Evolutionary conservation across 2,113 vertebrate genomes (phyloP), one percentile per base, ranked within the genome.

Genomic region (Festucalex cinctus): DNA sequence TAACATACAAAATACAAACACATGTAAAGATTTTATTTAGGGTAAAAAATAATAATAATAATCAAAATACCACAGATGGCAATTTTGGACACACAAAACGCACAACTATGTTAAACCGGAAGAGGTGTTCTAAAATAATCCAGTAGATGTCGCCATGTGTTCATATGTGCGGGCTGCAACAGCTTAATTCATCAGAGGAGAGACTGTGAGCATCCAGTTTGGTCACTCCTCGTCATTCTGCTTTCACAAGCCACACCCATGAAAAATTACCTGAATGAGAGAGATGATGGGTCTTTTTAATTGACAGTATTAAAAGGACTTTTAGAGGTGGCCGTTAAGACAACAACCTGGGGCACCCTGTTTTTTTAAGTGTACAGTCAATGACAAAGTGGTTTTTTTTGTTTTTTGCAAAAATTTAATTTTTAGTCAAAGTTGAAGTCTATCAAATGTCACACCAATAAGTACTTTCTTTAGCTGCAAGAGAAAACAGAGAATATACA

Each of bases 201-300:
- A 61, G 86, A 92, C 90, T 77, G 87, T 88, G 74, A 70, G 37
- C 22, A 9, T 75, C 78, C 88, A 80, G 58, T 91, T 91, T 90
- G 46, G 76, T 91, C 90, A 9, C 63, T 85, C 85, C 74, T 88
- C 88, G 0, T 93, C 92, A 93, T 92, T 79, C 66, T 83, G 86
- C 90, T 75, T 88, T 86, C 82, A 77, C 17, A 3, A 16, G 58
- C 53, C 62, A 74, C 63, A 75, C 72, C 74, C 46, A 74, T 70
- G 66, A 73, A 85, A 20, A 12, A 35, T 20, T 20, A 54, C 69
- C 88, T 91, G 73, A 66, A 75, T 4, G 35, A 2, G 39, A 69
- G 36, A 49, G 24, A 56, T 13, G 6, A 1, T 9, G 37, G 2
- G 3, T 0, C 36, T 19, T 32, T 28, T 56, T 71, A 10, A 8